Evolutionary conservation across 1,140 invertebrate genomes (phyloP).

Genomic region (Ditylenchus dipsaci): DNA sequence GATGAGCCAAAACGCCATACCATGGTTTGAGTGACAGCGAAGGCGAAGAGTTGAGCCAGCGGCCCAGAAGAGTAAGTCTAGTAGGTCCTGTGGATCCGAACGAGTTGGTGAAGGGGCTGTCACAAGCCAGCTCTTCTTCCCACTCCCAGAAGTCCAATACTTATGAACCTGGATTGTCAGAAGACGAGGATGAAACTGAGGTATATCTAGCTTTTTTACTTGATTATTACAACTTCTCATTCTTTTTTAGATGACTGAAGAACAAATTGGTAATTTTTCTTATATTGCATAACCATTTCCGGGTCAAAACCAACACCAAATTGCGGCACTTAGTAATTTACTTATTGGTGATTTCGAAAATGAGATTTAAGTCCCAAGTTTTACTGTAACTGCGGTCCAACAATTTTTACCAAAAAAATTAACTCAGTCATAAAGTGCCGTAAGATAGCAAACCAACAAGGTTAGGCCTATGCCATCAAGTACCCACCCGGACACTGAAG

Average conservation of each 20-base stretch:
- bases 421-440: no score
- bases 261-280: slow-evolving; percentile 29
- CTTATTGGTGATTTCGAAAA: no score
- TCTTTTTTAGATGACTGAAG: slow-evolving; percentile 10
- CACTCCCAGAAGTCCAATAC: slow-evolving; percentile 16
- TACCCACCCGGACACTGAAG: no score
- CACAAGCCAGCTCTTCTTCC: slow-evolving; percentile 17
- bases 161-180: slow-evolving; percentile 31
- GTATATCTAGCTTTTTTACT: not conserved
- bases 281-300: no score
- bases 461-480: no score
- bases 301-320: no score
- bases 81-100: slow-evolving; percentile 54
- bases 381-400: no score
- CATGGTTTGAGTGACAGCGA: slow-evolving; percentile 66
- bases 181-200: slow-evolving; percentile 31
- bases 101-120: slow-evolving; percentile 39
- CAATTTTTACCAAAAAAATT: no score
- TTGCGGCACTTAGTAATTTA: no score
- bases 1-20: slow-evolving; percentile 80
- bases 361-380: no score
- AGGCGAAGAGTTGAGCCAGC: slow-evolving; percentile 65
- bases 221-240: no score
- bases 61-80: slow-evolving; percentile 52
- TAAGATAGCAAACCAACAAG: no score